phyloP scores from a whole-genome alignment of 1,140 invertebrate genomes.

The Trichomalopsis sarcophagae region DNA sequence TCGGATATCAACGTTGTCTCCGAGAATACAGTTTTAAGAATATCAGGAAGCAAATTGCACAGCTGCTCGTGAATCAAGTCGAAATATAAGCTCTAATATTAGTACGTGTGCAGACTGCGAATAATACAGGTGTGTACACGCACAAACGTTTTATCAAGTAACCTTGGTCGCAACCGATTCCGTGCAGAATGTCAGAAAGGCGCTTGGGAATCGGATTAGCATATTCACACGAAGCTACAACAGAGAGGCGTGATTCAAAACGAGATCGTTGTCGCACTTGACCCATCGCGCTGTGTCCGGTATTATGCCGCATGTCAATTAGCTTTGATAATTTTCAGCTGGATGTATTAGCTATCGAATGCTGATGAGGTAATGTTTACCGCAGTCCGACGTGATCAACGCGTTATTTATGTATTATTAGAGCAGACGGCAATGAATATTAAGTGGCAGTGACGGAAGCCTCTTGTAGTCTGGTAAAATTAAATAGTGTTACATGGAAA shows the following conservation, averaged over 20 bases:
- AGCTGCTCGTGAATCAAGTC: too few relatives aligned
- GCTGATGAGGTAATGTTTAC: too few relatives aligned
- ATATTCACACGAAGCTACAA: background rate
- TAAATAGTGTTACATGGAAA: too few relatives aligned
- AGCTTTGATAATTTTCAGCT: background rate
- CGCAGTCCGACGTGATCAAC: too few relatives aligned
- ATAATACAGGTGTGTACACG: too few relatives aligned
- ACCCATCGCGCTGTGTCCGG: background rate
- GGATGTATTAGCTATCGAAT: background rate
- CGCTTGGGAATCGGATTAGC: conserved; percentile 27
- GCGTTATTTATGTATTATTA: background rate
- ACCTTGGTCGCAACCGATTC: conserved; percentile 22
- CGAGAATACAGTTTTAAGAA: too few relatives aligned
- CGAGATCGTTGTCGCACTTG: conserved; percentile 9
- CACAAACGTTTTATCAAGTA: background rate
- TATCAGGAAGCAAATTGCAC: too few relatives aligned
- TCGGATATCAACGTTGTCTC: too few relatives aligned
- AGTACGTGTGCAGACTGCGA: too few relatives aligned
- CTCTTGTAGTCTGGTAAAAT: too few relatives aligned
- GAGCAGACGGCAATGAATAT: background rate
- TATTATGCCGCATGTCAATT: background rate
- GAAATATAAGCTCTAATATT: too few relatives aligned
- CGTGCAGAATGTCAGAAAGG: conserved; percentile 10
- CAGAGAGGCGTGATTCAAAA: background rate
- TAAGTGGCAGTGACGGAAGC: background rate